A percentile compares a stretch with the other conserved stretches of the same genome.
Evolutionary conservation across 2,888 invertebrate species (phyloP).

Genomic region (Epistrophe eligans): DNA sequence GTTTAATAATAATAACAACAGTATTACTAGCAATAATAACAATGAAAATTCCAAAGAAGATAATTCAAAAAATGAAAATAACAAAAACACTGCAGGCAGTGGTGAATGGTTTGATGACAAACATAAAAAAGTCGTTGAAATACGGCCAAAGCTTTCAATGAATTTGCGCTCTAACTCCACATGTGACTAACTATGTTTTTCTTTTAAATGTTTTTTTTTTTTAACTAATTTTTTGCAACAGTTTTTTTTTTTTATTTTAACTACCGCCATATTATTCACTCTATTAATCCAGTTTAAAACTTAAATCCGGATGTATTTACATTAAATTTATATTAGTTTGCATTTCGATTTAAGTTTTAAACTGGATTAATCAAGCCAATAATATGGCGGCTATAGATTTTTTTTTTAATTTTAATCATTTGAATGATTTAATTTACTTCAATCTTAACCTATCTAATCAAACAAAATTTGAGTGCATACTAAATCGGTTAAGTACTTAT

Average conservation of each 20-base stretch:
- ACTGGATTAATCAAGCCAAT: no score
- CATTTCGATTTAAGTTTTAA: no score
- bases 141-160: slow-evolving; percentile 77
- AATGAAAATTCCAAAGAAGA: slow-evolving; percentile 35
- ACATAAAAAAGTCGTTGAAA: slow-evolving; percentile 14
- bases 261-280: no score
- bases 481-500: background rate
- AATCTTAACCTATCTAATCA: background rate
- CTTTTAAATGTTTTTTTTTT: slow-evolving; percentile 27
- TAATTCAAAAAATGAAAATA: slow-evolving; percentile 56
- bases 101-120: slow-evolving; percentile 60
- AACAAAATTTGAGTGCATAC: background rate
- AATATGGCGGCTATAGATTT: background rate
- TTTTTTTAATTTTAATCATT: slow-evolving; percentile 9
- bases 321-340: no score
- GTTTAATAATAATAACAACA: slow-evolving; percentile 69
- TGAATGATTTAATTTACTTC: background rate
- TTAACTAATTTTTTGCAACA: slow-evolving; percentile 35
- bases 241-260: background rate
- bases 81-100: slow-evolving; percentile 62
- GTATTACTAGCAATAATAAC: slow-evolving; percentile 65
- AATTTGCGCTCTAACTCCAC: slow-evolving; percentile 80
- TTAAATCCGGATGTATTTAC: no score
- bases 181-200: slow-evolving; percentile 78
- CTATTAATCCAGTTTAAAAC: no score